These are phyloP conservation scores for Perca flavescens DNA, from an alignment of 2,113 vertebrate species.

Conservation along the genomic window DNA sequence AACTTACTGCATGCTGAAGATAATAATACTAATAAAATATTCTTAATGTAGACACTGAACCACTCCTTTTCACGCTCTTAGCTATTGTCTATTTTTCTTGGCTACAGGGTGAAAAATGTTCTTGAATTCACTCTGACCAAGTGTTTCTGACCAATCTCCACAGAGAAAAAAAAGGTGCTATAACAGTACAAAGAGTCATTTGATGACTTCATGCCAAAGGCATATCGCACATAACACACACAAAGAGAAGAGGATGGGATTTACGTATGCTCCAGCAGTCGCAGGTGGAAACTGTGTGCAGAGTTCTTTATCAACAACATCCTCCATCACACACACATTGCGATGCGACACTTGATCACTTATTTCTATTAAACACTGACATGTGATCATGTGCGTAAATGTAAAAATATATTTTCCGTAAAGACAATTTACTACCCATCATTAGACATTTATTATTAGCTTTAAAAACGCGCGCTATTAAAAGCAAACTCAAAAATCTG, in stretches of 20 bases:
- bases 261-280: conserved; percentile 6
- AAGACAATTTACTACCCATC: neutral
- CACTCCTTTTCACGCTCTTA: neutral
- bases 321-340: conserved; percentile 44
- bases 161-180: neutral
- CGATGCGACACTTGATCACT: conserved; percentile 49
- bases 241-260: conserved; percentile 13
- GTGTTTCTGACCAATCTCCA: neutral
- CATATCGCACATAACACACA: conserved; percentile 16
- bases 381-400: neutral
- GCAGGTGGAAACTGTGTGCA: conserved; percentile 63
- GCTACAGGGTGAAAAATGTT: neutral
- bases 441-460: neutral
- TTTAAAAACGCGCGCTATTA: neutral
- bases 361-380: conserved; percentile 1
- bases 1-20: neutral
- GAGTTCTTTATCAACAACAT: conserved; percentile 60
- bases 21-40: neutral
- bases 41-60: neutral
- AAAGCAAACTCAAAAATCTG: neutral
- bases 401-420: neutral
- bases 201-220: conserved; percentile 37
- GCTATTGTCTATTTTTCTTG: neutral
- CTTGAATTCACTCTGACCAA: neutral
- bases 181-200: conserved; percentile 10